phyloP scores from a whole-genome alignment of 1,140 invertebrate species.

The Pomacea maculata region DNA sequence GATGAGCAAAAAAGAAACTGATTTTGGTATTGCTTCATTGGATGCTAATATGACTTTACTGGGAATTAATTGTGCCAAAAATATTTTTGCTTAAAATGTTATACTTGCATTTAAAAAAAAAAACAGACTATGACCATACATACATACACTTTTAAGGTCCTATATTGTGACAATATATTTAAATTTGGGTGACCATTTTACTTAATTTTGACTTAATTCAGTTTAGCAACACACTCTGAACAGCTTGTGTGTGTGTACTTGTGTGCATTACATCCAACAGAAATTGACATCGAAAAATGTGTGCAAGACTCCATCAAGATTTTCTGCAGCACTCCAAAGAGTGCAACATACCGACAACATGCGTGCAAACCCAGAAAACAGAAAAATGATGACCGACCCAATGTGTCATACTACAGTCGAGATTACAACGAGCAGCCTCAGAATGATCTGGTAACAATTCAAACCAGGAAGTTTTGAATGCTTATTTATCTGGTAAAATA shows the following conservation, averaged over 20 bases:
- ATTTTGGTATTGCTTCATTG: neutral
- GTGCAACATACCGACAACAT: conserved; percentile 85
- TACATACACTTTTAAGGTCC: too few species aligned
- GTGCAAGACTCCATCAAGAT: conserved; percentile 88
- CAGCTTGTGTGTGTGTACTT: neutral
- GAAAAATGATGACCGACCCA: conserved; percentile 43
- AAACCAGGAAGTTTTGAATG: too few species aligned
- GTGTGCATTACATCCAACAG: conserved; percentile 64
- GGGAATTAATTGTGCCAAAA: neutral
- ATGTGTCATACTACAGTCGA: conserved; percentile 59
- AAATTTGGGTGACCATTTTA: neutral
- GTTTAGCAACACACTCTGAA: neutral
- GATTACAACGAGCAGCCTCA: conserved; percentile 59
- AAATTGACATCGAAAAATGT: conserved; percentile 94
- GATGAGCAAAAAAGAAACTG: too few species aligned
- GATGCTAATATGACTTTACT: too few species aligned
- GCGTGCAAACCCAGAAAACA: conserved; percentile 64
- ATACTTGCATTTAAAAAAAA: too few species aligned
- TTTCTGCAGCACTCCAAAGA: conserved; percentile 86
- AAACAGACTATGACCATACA: too few species aligned
- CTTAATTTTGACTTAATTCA: neutral
- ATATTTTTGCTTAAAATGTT: neutral
- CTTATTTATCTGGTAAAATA: too few species aligned
- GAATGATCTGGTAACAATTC: conserved; percentile 51
- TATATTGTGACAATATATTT: too few species aligned